phyloP scores from a whole-genome alignment of 2,113 vertebrate species.

The Mixornis gularis region DNA sequence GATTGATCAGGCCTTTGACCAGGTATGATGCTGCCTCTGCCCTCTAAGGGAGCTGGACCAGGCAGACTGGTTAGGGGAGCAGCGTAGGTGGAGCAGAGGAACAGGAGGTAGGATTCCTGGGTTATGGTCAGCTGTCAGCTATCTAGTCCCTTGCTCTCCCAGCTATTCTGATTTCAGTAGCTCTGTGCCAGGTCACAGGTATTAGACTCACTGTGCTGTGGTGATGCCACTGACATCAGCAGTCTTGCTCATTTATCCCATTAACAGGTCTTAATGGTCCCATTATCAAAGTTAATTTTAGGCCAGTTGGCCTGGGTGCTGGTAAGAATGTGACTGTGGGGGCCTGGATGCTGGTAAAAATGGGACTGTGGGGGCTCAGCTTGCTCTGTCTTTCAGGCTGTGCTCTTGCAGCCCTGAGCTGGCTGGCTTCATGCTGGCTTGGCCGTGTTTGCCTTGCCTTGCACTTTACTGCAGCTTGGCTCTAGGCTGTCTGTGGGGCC shows the following conservation, averaged over 20 bases:
- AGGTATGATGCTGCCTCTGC: constrained; percentile 62
- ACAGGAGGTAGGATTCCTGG: not conserved
- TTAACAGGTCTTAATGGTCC: not conserved
- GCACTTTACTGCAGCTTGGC: not conserved
- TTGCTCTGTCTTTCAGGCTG: not conserved
- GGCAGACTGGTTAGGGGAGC: not conserved
- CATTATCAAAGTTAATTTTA: not conserved
- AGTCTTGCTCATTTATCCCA: not conserved
- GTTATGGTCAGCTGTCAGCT: not conserved
- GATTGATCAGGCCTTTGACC: constrained; percentile 84
- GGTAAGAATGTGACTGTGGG: not conserved
- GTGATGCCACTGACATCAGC: not conserved
- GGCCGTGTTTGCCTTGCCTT: not conserved
- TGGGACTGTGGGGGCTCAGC: not conserved
- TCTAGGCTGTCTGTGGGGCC: not conserved
- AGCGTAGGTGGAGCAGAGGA: not conserved
- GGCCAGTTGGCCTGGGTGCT: not conserved
- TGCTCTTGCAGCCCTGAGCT: not conserved
- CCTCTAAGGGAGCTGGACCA: not conserved
- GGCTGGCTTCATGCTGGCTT: not conserved
- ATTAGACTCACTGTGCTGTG: not conserved
- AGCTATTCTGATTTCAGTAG: not conserved
- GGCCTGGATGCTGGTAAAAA: not conserved
- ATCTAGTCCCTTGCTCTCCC: not conserved
- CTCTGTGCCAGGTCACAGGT: not conserved